A percentile compares a stretch with the other conserved stretches of the same genome.
Evolutionary conservation across 2,113 vertebrate genomes (phyloP).

Genomic region (Otolemur garnettii): DNA sequence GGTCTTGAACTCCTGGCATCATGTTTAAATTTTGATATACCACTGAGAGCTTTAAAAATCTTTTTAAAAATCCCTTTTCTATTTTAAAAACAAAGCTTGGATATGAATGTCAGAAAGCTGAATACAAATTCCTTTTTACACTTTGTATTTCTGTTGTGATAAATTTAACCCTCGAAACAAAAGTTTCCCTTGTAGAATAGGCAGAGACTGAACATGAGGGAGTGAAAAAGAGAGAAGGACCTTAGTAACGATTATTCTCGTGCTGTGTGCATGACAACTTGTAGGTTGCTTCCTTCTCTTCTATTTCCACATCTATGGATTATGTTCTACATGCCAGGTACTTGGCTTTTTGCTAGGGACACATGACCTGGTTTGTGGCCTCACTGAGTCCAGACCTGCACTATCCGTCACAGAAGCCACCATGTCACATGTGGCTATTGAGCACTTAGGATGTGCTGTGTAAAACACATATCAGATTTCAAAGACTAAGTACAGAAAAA

Average conservation of each 20-base stretch:
- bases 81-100: background rate
- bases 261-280: too few relatives aligned
- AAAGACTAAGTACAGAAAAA: background rate
- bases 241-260: background rate
- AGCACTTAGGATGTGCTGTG: background rate
- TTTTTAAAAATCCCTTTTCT: background rate
- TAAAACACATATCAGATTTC: background rate
- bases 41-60: background rate
- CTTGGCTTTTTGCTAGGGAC: background rate
- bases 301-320: background rate
- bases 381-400: background rate
- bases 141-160: background rate
- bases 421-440: background rate
- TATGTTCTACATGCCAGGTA: background rate
- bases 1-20: too few relatives aligned
- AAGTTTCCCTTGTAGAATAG: background rate
- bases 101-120: conserved; percentile 1
- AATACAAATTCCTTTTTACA: background rate
- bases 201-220: background rate
- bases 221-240: background rate
- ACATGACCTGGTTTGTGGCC: background rate
- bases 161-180: conserved; percentile 10
- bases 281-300: background rate
- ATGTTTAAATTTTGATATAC: background rate
- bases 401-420: background rate